phyloP scores from a whole-genome alignment of 1,140 invertebrate genomes.

The Thaumatotibia leucotreta region DNA sequence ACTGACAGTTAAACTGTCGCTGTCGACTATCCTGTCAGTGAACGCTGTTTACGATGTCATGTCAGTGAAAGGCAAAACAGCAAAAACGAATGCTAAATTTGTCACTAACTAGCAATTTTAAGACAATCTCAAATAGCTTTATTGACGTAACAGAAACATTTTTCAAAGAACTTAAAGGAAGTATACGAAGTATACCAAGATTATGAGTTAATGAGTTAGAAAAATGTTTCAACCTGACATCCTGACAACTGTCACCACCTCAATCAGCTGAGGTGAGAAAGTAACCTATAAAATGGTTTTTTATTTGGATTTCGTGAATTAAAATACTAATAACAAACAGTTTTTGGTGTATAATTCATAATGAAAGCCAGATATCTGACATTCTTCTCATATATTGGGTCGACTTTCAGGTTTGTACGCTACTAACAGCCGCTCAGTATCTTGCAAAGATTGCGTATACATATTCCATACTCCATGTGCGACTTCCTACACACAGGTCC shows the following conservation, averaged over 20 bases:
- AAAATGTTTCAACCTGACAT: background rate
- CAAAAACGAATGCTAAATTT: background rate
- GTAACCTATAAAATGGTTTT: background rate
- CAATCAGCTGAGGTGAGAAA: background rate
- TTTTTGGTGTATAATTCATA: constrained; percentile 15
- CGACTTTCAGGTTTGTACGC: constrained; percentile 75
- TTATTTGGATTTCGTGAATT: background rate
- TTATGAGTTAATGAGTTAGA: too few relatives aligned
- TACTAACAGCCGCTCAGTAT: constrained; percentile 16
- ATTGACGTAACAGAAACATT: background rate
- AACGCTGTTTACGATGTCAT: background rate
- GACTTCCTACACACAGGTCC: constrained; percentile 33
- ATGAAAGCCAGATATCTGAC: constrained; percentile 79
- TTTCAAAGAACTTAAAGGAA: background rate
- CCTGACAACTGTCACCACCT: background rate
- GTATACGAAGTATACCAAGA: background rate
- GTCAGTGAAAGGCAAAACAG: background rate
- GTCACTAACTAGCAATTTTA: background rate
- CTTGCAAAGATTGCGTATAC: background rate
- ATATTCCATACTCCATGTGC: background rate
- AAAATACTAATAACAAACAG: background rate
- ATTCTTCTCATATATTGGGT: constrained; percentile 80
- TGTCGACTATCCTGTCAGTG: background rate
- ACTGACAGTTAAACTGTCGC: background rate
- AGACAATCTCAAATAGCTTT: background rate